Evolutionary conservation across 1,140 invertebrate genomes (phyloP).

Genomic region (Popillia japonica): DNA sequence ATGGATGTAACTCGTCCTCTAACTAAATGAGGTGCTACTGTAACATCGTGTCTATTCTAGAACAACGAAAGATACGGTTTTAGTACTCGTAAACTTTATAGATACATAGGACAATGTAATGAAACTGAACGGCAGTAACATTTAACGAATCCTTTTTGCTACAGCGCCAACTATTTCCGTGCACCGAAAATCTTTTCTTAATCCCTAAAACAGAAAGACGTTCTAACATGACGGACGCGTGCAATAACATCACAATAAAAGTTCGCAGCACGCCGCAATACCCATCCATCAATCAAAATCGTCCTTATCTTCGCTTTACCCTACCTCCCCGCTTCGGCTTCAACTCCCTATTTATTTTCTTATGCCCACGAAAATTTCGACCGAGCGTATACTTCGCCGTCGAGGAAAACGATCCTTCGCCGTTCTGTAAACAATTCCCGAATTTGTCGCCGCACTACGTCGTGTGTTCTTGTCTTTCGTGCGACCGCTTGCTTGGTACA

Average conservation of each 20-base stretch:
- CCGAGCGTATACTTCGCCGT: not conserved
- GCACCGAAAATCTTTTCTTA: not conserved
- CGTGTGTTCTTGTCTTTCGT: not conserved
- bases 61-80: too few relatives aligned
- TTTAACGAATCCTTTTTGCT: too few relatives aligned
- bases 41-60: too few relatives aligned
- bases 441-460: constrained; percentile 21
- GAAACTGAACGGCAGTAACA: too few relatives aligned
- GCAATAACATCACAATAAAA: constrained; percentile 26
- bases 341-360: constrained; percentile 28
- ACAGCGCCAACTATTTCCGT: too few relatives aligned
- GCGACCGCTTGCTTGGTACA: not conserved
- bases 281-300: constrained; percentile 27
- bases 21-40: too few relatives aligned
- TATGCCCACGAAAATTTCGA: constrained; percentile 1
- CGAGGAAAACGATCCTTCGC: constrained; percentile 2
- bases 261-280: constrained; percentile 8
- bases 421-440: constrained; percentile 22
- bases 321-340: not conserved
- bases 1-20: too few relatives aligned
- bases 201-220: not conserved
- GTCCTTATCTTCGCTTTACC: not conserved
- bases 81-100: too few relatives aligned
- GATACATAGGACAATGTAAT: too few relatives aligned
- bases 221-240: constrained; percentile 22